Conservation (phyloP, 2,888 invertebrate species). For the Sericinus montela region DNA sequence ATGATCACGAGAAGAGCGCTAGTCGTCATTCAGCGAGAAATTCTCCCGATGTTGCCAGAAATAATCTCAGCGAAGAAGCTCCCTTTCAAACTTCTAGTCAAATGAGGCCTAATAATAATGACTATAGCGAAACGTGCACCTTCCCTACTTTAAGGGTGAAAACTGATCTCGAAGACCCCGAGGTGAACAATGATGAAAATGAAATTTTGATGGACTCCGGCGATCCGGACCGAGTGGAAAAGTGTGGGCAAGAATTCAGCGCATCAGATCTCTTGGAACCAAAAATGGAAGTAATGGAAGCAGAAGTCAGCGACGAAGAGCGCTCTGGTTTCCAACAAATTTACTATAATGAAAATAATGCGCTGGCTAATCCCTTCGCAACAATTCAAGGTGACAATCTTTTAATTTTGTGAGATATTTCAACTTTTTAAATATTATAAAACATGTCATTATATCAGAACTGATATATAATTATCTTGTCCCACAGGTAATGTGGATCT, state of each 20-base stretch:
- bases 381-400: constrained; percentile 57
- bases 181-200: constrained; percentile 72
- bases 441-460: background rate
- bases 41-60: constrained; percentile 78
- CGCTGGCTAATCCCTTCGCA: constrained; percentile 73
- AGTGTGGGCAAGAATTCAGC: constrained; percentile 61
- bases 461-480: constrained; percentile 9
- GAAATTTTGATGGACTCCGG: constrained; percentile 71
- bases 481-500: constrained; percentile 69
- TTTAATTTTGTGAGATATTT: background rate
- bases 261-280: constrained; percentile 79
- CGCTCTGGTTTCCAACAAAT: constrained; percentile 63
- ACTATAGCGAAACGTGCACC: constrained; percentile 73
- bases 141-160: constrained; percentile 73
- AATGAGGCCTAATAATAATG: constrained; percentile 78
- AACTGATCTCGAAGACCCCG: constrained; percentile 77
- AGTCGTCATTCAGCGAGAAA: constrained; percentile 70
- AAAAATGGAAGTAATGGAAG: constrained; percentile 86
- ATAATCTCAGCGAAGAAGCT: constrained; percentile 77
- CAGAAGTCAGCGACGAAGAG: constrained; percentile 84
- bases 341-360: constrained; percentile 65
- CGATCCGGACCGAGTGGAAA: constrained; percentile 60
- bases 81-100: constrained; percentile 78
- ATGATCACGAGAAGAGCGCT: constrained; percentile 67
- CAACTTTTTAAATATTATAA: background rate